These are phyloP conservation scores for Anastrepha obliqua DNA, from an alignment of 1,140 invertebrate species.

Conservation along the genomic window DNA sequence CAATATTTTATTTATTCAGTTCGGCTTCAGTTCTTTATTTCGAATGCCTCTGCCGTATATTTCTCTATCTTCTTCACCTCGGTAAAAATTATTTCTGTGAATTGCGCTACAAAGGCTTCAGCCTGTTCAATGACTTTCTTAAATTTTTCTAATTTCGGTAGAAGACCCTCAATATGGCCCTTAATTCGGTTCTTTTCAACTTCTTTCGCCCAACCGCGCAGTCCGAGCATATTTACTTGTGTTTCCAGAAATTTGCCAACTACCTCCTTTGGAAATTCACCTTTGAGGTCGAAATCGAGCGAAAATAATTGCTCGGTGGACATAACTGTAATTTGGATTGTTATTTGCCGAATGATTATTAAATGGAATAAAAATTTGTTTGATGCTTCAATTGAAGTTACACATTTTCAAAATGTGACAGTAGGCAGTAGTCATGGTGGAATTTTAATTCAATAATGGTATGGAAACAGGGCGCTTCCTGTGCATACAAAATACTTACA, in stretches of 20 bases:
- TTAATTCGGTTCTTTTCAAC: constrained; percentile 8
- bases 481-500: too few relatives aligned
- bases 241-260: constrained; percentile 49
- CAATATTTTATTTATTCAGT: neutral
- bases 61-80: constrained; percentile 55
- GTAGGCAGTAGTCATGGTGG: too few relatives aligned
- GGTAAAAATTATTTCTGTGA: neutral
- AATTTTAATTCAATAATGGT: too few relatives aligned
- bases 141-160: constrained; percentile 44
- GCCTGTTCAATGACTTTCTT: constrained; percentile 44
- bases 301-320: constrained; percentile 28
- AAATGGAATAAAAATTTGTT: too few relatives aligned
- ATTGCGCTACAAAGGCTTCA: neutral
- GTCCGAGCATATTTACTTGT: constrained; percentile 16
- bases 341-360: neutral
- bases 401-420: too few relatives aligned
- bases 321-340: constrained; percentile 26
- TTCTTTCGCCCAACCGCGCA: constrained; percentile 39
- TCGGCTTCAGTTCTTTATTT: neutral
- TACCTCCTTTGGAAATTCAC: constrained; percentile 34
- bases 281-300: constrained; percentile 53
- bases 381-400: too few relatives aligned
- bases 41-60: constrained; percentile 49
- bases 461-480: too few relatives aligned
- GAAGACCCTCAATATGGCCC: constrained; percentile 33